A percentile compares a stretch with the other conserved stretches of the same genome.
Evolutionary conservation across 53 echinoderm and acorn worm species (phyloP).

Genomic region (Crossaster papposus): DNA sequence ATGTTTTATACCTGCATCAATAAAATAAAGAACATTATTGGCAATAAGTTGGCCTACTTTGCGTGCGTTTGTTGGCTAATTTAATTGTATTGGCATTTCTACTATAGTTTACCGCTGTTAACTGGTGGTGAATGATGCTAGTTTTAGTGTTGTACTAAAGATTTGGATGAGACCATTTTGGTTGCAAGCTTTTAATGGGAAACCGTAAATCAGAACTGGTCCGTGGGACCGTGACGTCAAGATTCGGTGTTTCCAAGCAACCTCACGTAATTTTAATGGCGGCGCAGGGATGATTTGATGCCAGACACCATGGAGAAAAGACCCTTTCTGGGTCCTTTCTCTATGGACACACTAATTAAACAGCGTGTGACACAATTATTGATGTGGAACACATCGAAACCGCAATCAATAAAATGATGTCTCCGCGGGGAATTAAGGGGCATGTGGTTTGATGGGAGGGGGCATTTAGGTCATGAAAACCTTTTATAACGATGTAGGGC

Average conservation of each 20-base stretch:
- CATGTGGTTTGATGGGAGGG: background rate
- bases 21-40: background rate
- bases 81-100: too few species aligned
- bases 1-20: background rate
- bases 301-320: too few species aligned
- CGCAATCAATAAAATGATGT: background rate
- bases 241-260: background rate
- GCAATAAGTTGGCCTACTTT: background rate
- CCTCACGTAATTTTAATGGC: background rate
- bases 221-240: background rate
- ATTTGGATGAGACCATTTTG: too few species aligned
- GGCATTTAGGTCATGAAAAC: background rate
- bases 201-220: background rate
- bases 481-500: background rate
- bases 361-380: background rate
- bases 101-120: too few species aligned
- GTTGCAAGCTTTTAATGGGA: background rate
- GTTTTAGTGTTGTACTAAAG: too few species aligned
- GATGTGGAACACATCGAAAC: background rate
- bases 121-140: too few species aligned
- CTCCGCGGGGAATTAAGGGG: background rate
- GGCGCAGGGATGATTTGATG: background rate
- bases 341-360: background rate
- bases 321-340: too few species aligned
- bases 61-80: background rate